Conservation (phyloP, 2,888 invertebrate genomes). For the Trachelus tabidus region DNA sequence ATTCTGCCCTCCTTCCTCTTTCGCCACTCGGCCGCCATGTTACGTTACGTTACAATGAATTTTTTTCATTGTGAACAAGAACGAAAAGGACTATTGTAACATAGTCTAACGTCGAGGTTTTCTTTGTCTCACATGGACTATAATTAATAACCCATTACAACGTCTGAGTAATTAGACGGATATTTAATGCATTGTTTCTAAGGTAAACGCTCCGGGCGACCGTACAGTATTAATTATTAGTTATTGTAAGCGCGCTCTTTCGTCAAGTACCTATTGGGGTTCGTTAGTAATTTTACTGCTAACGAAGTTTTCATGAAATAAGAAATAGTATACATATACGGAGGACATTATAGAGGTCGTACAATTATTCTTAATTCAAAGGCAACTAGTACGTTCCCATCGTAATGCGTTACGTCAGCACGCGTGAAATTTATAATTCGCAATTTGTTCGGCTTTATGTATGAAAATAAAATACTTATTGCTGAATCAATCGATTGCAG, state of each 20-base stretch:
- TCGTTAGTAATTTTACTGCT: neutral
- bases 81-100: neutral
- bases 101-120: neutral
- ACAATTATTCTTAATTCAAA: neutral
- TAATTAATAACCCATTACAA: neutral
- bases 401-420: neutral
- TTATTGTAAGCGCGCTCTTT: neutral
- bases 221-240: neutral
- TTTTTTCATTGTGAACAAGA: neutral
- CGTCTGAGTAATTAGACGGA: conserved; percentile 33
- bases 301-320: neutral
- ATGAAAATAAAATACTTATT: neutral
- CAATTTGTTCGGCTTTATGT: neutral
- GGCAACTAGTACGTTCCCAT: neutral
- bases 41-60: neutral
- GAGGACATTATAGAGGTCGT: neutral
- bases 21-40: neutral
- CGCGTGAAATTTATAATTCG: neutral
- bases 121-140: neutral
- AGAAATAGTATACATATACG: neutral
- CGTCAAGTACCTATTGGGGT: neutral
- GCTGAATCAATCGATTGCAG: neutral
- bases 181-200: conserved; percentile 44
- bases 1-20: neutral
- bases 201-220: conserved; percentile 1